Evolutionary conservation across 2,113 vertebrate species (phyloP), one percentile per base, ranked within the genome.

Genomic region (Argyrosomus japonicus): DNA sequence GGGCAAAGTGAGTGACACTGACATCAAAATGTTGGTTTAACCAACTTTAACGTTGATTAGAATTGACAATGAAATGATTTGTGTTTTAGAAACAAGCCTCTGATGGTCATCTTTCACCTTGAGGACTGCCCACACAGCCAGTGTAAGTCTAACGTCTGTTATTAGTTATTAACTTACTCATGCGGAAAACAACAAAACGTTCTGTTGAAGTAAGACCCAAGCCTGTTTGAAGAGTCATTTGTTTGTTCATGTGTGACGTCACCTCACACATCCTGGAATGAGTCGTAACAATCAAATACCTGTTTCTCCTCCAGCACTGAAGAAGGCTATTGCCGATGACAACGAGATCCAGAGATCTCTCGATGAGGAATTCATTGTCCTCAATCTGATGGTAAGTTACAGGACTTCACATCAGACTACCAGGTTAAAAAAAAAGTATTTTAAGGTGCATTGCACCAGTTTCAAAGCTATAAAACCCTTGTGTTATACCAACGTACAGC

Each of bases 21-120:
- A 48, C 11, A 27, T 36, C 6, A 19, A 83, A 43, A 62, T 43
- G 27, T 9, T 71, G 2, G 0, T 56, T 43, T 62, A 21, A 45
- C 21, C 57, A 9, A 85, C 14, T 10, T 1, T 21, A 23, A n/a
- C 3, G 6, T 43, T 56, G 0, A 23, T 27, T n/a, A 21, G 67
- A n/a, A 48, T 15, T 27, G 7, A 65, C 19, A 19, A 53, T 43
- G 40, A 13, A 13, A 6, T 77, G 78, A 70, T 86, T 65, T 81
- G 5, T 93, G 5, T 79, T 87, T 23, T 81, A 99, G 98, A 88
- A 97, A 97, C 93, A 99, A 96, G 77, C 98, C 98, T 36, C 90
- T 99, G 86, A 95, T 99, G 96, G 95, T 99, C 12, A 95, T 99
- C 83, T 97, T 99, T 57, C 98, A 99, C 89, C 87, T 99, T 75